Conservation (phyloP, 1,140 invertebrate genomes). For the Trichonephila clavipes region DNA sequence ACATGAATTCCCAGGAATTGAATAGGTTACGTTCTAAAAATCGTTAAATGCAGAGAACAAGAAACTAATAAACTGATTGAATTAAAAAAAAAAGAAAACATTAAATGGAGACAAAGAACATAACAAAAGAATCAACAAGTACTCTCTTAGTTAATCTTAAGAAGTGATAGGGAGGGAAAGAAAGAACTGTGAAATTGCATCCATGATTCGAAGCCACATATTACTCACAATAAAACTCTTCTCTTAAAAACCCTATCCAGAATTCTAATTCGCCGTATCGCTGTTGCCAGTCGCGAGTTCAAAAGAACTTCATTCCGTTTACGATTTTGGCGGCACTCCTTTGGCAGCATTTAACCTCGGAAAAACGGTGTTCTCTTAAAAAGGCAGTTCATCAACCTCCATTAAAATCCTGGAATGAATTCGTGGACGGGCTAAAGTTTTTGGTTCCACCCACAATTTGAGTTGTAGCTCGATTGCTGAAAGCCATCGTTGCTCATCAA, state of each 20-base stretch:
- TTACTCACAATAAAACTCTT: conserved; percentile 34
- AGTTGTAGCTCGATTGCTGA: neutral
- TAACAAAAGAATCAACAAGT: neutral
- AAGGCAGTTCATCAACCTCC: conserved; percentile 56
- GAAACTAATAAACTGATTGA: neutral
- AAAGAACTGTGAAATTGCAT: conserved; percentile 5
- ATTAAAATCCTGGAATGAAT: conserved; percentile 44
- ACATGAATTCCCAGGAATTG: too few relatives aligned
- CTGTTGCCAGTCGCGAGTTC: conserved; percentile 9
- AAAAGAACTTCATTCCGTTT: conserved; percentile 57
- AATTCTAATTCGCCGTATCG: conserved; percentile 35
- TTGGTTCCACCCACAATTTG: conserved; percentile 49
- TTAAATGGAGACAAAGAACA: neutral
- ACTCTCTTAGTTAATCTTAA: neutral
- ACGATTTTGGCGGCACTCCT: conserved; percentile 57
- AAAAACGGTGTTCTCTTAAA: conserved; percentile 43
- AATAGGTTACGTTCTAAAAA: too few relatives aligned
- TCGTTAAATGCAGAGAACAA: neutral
- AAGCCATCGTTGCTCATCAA: too few relatives aligned
- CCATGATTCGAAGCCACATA: neutral
- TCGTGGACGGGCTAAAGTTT: neutral
- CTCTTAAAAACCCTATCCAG: conserved; percentile 3
- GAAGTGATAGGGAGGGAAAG: neutral
- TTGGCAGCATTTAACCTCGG: conserved; percentile 46
- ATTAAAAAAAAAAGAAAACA: neutral